Base-by-base conservation (phyloP, 2,797 vertebrate species). In the Oreortyx pictus region DNA sequence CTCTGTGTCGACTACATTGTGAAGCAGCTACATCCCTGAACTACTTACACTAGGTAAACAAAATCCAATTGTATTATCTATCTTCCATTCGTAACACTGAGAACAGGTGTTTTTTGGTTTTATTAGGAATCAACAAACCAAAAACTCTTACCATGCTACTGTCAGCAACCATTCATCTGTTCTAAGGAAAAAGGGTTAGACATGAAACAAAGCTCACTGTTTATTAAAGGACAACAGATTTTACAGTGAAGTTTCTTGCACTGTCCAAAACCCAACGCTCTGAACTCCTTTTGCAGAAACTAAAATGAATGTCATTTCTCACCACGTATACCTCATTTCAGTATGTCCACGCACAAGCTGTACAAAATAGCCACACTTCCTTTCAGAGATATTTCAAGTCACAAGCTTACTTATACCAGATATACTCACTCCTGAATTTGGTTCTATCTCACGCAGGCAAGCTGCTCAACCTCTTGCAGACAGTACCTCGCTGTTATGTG, bases 1-100 rank as follows among this genome's bases (percentile, higher is more conserved):
- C 9, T 23, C 29, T 11, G 22, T 0, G 2, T 2, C 78, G 35
- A 59, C 37, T 54, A 29, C 2, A 19, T 0, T 81, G 71, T 33
- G 78, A 70, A 14, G 4, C 24, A 61, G 27, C 24, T 62, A 39
- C 27, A 33, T 0, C 8, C 6, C 3, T 62, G 41, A 54, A 37
- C 13, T 81, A 31, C 54, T 83, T 49, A 66, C 23, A 67, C 5
- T 15, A n/a, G 6, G 39, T 84, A 56, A 75, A 73, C n/a, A 82
- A 46, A 77, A 57, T 23, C 70, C 52, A 80, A 41, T 23, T 33
- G 7, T 8, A 50, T 65, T 7, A 65, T 24, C 5, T 24, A 27
- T 18, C 41, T 72, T 89, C 33, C 18, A 46, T 0, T 60, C 11
- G 14, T 25, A 65, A 8, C 33, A 54, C 46, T 4, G n/a, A 31